Evolutionary conservation across 2,888 invertebrate species (phyloP).

Genomic region (Acanthosoma haemorrhoidale): DNA sequence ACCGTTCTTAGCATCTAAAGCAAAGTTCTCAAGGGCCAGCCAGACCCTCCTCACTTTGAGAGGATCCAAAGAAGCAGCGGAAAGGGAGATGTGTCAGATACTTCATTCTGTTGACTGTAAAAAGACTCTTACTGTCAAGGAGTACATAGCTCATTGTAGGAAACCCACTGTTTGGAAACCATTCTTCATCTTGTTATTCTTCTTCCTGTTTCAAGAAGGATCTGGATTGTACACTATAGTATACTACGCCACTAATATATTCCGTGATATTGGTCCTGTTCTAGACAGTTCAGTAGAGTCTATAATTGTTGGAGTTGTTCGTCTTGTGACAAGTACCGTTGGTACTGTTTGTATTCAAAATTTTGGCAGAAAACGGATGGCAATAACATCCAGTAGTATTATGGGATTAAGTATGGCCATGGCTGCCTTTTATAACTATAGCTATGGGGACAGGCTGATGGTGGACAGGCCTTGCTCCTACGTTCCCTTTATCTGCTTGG

Average conservation of each 20-base stretch:
- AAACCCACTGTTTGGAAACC: constrained; percentile 60
- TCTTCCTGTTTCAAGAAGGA: constrained; percentile 65
- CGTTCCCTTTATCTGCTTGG: constrained; percentile 56
- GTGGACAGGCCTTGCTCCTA: constrained; percentile 44
- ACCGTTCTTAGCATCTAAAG: constrained; percentile 59
- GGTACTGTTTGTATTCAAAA: constrained; percentile 62
- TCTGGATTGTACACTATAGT: constrained; percentile 68
- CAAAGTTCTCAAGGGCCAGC: constrained; percentile 57
- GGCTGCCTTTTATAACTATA: constrained; percentile 43
- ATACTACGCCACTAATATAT: constrained; percentile 66
- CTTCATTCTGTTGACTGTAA: constrained; percentile 29
- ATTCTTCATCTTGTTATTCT: constrained; percentile 58
- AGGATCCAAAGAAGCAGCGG: constrained; percentile 57
- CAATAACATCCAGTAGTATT: constrained; percentile 59
- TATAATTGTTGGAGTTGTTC: constrained; percentile 62
- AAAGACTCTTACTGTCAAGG: constrained; percentile 19
- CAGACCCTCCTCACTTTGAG: constrained; percentile 60
- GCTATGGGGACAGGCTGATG: constrained; percentile 41
- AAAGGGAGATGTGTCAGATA: constrained; percentile 52
- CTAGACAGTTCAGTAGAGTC: constrained; percentile 63
- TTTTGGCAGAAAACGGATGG: constrained; percentile 58
- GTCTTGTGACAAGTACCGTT: constrained; percentile 60
- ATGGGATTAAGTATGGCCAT: constrained; percentile 58
- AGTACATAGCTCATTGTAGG: constrained; percentile 46
- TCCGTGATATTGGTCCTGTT: constrained; percentile 60